Evolutionary conservation across 2,113 vertebrate genomes (phyloP).

Genomic region (Scytalopus superciliaris): DNA sequence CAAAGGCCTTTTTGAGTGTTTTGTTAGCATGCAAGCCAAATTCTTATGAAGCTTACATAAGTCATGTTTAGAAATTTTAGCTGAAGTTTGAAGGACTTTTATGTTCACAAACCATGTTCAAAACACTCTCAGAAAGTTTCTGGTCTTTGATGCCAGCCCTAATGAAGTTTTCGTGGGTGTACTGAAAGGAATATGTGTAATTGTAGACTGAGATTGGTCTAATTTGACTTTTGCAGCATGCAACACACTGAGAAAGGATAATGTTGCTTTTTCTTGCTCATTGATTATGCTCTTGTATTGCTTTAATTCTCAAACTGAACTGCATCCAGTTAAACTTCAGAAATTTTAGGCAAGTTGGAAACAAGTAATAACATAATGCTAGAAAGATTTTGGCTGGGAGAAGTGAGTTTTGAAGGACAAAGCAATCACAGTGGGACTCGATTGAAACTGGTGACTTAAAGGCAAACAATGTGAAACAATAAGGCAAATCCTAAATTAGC

Average conservation of each 20-base stretch:
- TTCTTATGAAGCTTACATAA: background rate
- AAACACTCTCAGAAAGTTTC: background rate
- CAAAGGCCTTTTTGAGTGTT: background rate
- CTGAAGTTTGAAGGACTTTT: background rate
- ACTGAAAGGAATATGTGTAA: background rate
- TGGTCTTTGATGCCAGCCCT: background rate
- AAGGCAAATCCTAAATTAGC: background rate
- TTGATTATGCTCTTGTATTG: background rate
- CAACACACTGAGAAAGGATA: background rate
- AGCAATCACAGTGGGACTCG: background rate
- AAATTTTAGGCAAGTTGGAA: background rate
- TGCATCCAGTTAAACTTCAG: background rate
- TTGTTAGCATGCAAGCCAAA: background rate
- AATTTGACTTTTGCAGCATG: background rate
- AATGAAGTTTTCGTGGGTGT: rapidly evolving
- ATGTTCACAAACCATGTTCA: background rate
- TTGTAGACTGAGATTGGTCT: background rate
- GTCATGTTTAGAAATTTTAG: background rate
- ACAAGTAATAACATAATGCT: background rate
- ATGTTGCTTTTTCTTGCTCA: background rate
- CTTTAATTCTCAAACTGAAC: background rate
- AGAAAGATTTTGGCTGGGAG: background rate
- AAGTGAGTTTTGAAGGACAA: background rate
- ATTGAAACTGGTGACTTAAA: background rate
- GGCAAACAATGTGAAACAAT: background rate